Base-by-base conservation (phyloP, 2,797 vertebrate species). In the Cephalopachus bancanus region DNA sequence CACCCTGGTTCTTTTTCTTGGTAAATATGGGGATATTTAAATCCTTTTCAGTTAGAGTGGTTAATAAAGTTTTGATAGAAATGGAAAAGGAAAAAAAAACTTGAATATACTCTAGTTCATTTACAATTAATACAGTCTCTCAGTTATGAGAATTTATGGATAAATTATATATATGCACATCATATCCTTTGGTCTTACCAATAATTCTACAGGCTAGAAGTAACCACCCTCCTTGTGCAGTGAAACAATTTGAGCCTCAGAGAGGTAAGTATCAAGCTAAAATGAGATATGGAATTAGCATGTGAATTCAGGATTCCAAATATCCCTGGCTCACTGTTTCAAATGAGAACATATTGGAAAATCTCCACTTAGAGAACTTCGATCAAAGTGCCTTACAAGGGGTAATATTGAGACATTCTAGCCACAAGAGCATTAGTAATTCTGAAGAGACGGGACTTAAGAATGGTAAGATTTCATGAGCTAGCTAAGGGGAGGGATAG, bases 21-120 rank as follows among this genome's bases (percentile, higher is more conserved):
- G 12, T 92, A 90, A 95, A 85, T 20, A 64, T 9, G n/a, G 20
- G 5, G 22, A 11, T 44, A 51, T 75, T 83, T 53, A 71, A 10
- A 26, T 51, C 20, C 14, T 30, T 69, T 95, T 9, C 17, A 81
- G 1, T 64, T 67, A 51, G 2, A 3, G 24, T 49, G 19, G 17
- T 53, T 75, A 28, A 91, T 67, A 65, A 94, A 72, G 5, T n/a
- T 71, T 91, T 92, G 64, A 72, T 15, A 92, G 15, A 83, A 83
- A 1, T 88, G 10, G 28, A 75, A 59, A 62, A 81, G 7, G 24
- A 30, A 67, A 89, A 67, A 69, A 30, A 67, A 89, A 67, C 64
- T 74, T 94, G 65, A 75, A 26, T 71, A 55, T 51, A 94, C 14
- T 76, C 1, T 19, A 60, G 49, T 67, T 84, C 20, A 90, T 30